Conservation (phyloP, 2,797 vertebrate species). For the Galagoides demidoff region DNA sequence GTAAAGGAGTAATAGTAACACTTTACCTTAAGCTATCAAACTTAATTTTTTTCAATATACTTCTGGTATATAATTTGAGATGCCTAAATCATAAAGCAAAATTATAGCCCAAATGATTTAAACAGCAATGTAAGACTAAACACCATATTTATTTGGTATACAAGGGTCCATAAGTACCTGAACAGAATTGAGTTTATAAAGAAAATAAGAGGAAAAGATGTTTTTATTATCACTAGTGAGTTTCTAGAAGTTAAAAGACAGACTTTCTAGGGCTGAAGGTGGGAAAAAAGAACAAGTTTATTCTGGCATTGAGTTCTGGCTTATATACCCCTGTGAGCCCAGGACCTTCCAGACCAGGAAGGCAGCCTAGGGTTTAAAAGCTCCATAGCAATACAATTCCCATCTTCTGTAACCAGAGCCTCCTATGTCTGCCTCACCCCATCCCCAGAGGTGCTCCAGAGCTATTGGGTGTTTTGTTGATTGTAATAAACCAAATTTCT, state of each 20-base stretch:
- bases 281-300: neutral
- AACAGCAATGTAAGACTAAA: conserved; percentile 14
- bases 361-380: neutral
- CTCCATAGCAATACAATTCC: neutral
- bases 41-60: conserved; percentile 2
- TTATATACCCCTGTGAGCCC: accelerated
- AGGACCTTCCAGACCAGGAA: neutral
- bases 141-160: neutral
- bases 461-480: neutral
- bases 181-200: conserved; percentile 23
- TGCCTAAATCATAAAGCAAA: conserved; percentile 49
- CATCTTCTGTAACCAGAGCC: neutral
- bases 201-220: neutral
- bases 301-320: too few relatives aligned
- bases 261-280: neutral
- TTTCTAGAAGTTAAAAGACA: neutral
- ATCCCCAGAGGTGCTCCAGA: neutral
- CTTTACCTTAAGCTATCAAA: conserved; percentile 58
- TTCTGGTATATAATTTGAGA: conserved; percentile 37
- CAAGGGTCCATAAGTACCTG: neutral
- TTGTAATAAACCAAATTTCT: neutral
- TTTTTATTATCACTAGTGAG: neutral
- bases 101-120: conserved; percentile 52
- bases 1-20: conserved; percentile 8
- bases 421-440: neutral